Conservation (phyloP, 1,140 invertebrate species). For the Lucilia sericata region DNA sequence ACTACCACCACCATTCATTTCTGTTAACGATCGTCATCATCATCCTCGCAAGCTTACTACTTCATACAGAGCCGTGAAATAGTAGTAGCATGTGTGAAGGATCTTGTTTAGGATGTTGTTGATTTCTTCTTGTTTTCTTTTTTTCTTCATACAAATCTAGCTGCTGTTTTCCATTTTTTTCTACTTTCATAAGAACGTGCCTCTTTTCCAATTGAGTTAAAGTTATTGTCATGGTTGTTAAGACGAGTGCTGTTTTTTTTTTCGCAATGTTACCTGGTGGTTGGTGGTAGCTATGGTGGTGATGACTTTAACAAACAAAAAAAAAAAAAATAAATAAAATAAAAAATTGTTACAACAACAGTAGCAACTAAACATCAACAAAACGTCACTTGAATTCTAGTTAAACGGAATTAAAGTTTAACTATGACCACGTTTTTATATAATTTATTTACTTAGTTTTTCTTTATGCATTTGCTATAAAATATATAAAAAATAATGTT, state of each 20-base stretch:
- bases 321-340: constrained; percentile 8
- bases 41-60: background rate
- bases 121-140: background rate
- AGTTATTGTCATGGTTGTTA: constrained; percentile 39
- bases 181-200: constrained; percentile 20
- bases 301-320: background rate
- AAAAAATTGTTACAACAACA: constrained; percentile 4
- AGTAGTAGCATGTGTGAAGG: constrained; percentile 9
- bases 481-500: too few relatives aligned
- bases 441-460: too few relatives aligned
- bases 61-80: constrained; percentile 1
- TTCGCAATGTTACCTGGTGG: background rate
- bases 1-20: background rate
- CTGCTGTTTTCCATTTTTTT: background rate
- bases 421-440: background rate
- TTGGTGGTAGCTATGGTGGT: background rate
- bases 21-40: background rate
- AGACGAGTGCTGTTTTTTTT: background rate
- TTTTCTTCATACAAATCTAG: background rate
- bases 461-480: too few relatives aligned
- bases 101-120: constrained; percentile 16
- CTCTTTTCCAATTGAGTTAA: constrained; percentile 41
- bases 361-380: constrained; percentile 36
- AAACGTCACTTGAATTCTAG: constrained; percentile 38
- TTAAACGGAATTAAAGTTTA: background rate